These are phyloP conservation scores for Pseudococcus viburni DNA, from an alignment of 2,888 invertebrate species.

Conservation along the genomic window DNA sequence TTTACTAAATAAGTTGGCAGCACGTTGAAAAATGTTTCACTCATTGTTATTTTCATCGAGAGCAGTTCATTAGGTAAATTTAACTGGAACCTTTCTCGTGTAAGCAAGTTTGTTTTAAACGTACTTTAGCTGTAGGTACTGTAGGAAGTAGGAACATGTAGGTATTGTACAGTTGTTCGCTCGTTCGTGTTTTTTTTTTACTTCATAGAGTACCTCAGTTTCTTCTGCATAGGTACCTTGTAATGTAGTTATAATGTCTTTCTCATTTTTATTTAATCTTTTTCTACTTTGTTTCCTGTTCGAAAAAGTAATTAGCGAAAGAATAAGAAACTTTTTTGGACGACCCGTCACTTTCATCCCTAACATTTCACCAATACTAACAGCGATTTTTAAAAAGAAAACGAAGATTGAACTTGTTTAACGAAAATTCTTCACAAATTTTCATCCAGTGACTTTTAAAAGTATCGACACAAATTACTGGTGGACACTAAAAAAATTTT, in stretches of 20 bases:
- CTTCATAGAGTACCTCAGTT: neutral
- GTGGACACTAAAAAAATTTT: neutral
- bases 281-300: neutral
- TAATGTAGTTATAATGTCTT: conserved; percentile 18
- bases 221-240: neutral
- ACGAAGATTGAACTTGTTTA: neutral
- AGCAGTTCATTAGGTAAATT: conserved; percentile 11
- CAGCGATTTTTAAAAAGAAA: neutral
- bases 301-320: neutral
- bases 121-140: neutral
- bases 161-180: neutral
- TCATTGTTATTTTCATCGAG: neutral
- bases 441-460: neutral
- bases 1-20: neutral
- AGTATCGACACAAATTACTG: neutral
- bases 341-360: neutral
- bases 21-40: neutral
- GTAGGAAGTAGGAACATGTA: neutral
- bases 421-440: neutral
- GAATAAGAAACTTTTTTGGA: neutral
- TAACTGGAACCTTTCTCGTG: neutral
- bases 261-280: neutral
- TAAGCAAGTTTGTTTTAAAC: neutral
- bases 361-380: neutral
- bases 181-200: neutral